These are phyloP conservation scores for Aphodius sticticus DNA, from an alignment of 2,888 invertebrate genomes.

Conservation along the genomic window DNA sequence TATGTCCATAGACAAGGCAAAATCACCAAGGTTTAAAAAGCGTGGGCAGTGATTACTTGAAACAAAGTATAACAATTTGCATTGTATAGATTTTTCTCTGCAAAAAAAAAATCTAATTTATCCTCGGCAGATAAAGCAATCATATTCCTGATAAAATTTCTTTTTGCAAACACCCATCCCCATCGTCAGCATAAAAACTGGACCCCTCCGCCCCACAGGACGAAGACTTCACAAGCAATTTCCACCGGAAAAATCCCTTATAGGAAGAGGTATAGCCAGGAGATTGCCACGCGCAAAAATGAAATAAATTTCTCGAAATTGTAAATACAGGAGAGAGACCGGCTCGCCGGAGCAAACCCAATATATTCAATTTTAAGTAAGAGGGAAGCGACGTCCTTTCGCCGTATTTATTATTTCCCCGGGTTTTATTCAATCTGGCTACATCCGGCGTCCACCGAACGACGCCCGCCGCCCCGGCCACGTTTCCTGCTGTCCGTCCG, in stretches of 20 bases:
- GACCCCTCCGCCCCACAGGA: neutral
- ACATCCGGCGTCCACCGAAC: conserved; percentile 5
- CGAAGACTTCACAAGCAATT: neutral
- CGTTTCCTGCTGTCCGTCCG: neutral
- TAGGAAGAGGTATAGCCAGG: neutral
- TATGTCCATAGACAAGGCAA: too few species aligned
- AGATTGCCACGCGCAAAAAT: neutral
- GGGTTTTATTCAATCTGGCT: conserved; percentile 24
- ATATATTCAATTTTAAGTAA: conserved; percentile 14
- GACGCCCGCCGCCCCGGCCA: neutral
- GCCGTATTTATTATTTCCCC: conserved; percentile 21
- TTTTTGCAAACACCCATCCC: too few species aligned
- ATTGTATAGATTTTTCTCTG: too few species aligned
- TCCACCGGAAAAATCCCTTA: neutral
- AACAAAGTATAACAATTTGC: too few species aligned
- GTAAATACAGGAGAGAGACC: neutral
- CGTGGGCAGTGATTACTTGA: too few species aligned
- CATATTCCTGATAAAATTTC: too few species aligned
- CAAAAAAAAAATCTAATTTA: too few species aligned
- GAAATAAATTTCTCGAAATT: neutral
- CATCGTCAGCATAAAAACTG: too few species aligned
- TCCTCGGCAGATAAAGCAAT: too few species aligned
- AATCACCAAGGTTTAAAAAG: too few species aligned
- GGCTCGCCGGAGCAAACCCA: neutral
- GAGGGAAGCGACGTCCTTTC: conserved; percentile 9